Base-by-base conservation (phyloP, 1,140 invertebrate genomes). In the Trypoxylus dichotomus region DNA sequence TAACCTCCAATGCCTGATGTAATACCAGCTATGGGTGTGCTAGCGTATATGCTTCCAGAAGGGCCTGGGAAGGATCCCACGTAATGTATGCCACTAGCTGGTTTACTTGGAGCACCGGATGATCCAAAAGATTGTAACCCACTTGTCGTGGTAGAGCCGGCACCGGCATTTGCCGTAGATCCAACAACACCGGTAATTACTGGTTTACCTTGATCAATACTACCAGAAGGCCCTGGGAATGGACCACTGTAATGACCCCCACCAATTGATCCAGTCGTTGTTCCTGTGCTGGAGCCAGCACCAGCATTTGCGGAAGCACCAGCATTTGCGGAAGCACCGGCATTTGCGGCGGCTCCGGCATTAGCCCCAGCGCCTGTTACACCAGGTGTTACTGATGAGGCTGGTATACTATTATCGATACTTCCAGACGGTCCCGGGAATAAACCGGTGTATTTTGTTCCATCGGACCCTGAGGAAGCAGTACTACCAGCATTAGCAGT, bases 31-130 rank as follows among this genome's bases (percentile, higher is more conserved):
- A 27, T 63, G 5, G 60, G 60, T 2, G 60, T 63, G 7, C 60
- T 27, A 24, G 6, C 19, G 24, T 63, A 27, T 3, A 63, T 27
- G 13, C 60, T 24, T 63, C 60, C 60, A 24, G 60, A 63, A 15
- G 78, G 78, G 8, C 78, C 78, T n/a, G 78, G 78, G 24, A 79
- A 77, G n/a, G 68, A 37, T 42, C 76, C 76, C 6, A 13, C 47
- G 27, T 77, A 75, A 78, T 78, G 71, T 41, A 10, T 15, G 25
- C 74, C 32, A 19, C 13, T 47, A 15, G 3, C 24, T 3, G 29
- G 29, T 32, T 3, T 32, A 27, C 47, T 43, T 15, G 8, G 43
- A 60, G 21, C 42, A 42, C 60, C 21, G 19, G 76, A 72, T 3
- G 77, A 74, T 19, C 47, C 54, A 15, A 27, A 25, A 73, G 15